Conservation (phyloP, 2,113 vertebrate genomes). For the Oncorhynchus kisutch region DNA sequence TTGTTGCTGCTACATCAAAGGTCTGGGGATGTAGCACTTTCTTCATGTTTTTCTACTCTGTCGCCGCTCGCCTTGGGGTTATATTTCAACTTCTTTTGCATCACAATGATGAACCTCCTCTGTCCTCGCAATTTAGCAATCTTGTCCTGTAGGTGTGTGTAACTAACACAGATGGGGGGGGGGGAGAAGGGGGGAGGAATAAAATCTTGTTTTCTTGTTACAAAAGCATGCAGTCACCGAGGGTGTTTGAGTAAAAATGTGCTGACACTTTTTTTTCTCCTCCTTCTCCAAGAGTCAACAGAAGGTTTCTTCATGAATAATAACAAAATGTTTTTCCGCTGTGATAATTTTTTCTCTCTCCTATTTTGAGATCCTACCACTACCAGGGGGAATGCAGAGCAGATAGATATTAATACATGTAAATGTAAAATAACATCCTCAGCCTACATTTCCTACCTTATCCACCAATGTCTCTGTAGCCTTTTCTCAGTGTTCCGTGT, state of each 20-base stretch:
- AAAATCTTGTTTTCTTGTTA: constrained; percentile 85
- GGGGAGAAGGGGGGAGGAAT: constrained; percentile 22
- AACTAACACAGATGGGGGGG: constrained; percentile 52
- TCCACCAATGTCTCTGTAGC: constrained; percentile 42
- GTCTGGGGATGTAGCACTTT: constrained; percentile 78
- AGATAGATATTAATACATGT: constrained; percentile 73
- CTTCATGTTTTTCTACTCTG: constrained; percentile 61
- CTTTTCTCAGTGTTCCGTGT: constrained; percentile 42
- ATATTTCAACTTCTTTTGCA: constrained; percentile 90
- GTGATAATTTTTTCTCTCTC: constrained; percentile 41
- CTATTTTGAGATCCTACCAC: constrained; percentile 59
- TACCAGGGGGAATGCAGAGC: constrained; percentile 62
- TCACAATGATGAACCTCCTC: constrained; percentile 84
- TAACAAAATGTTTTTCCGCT: constrained; percentile 43
- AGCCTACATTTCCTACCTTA: constrained; percentile 46
- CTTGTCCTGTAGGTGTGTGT: constrained; percentile 83
- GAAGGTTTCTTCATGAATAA: constrained; percentile 74
- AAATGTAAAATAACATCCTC: constrained; percentile 66
- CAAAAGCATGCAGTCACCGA: constrained; percentile 67
- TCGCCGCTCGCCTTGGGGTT: constrained; percentile 81
- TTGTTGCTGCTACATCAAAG: constrained; percentile 96
- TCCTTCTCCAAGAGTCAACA: constrained; percentile 64
- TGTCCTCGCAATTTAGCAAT: constrained; percentile 89
- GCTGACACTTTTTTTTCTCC: constrained; percentile 58
- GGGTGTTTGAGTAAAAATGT: constrained; percentile 73